Conservation (phyloP, 2,113 vertebrate genomes). For the Tupaia tana region DNA sequence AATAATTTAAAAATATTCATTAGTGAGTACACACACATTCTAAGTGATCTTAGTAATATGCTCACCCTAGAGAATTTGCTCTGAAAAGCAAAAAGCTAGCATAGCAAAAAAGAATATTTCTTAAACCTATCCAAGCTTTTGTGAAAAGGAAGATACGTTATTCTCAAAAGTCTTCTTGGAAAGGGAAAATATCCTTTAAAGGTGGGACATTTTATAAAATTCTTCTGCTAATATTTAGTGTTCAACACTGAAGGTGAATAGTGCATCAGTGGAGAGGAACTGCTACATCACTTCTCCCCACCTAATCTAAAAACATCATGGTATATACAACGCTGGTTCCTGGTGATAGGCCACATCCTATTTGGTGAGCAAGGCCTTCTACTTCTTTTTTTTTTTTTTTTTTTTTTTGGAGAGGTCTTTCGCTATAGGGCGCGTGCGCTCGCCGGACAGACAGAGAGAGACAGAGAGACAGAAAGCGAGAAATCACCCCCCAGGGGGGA, state of each 20-base stretch:
- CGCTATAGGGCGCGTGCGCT: too few species aligned
- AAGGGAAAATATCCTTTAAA: slow-evolving; percentile 20
- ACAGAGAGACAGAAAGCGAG: too few species aligned
- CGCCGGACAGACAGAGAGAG: too few species aligned
- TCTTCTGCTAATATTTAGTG: slow-evolving; percentile 37
- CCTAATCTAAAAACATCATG: neutral
- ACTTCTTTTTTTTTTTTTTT: too few species aligned
- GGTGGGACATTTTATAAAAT: slow-evolving; percentile 27
- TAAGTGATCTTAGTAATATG: neutral
- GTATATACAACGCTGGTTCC: neutral
- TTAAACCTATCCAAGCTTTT: neutral
- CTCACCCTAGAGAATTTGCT: slow-evolving; percentile 16
- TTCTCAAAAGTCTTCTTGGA: slow-evolving; percentile 39
- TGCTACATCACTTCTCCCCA: neutral
- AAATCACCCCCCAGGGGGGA: too few species aligned
- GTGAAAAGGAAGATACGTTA: slow-evolving; percentile 12
- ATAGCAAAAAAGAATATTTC: slow-evolving; percentile 16
- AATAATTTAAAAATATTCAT: slow-evolving; percentile 27
- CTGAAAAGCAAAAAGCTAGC: slow-evolving; percentile 52
- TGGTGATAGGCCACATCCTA: neutral
- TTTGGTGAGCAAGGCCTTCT: neutral
- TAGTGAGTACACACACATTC: neutral
- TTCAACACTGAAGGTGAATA: neutral
- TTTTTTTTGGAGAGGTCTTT: too few species aligned
- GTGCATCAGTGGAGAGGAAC: neutral